Base-by-base conservation (phyloP, 2,888 invertebrate species). In the Zygothrica quintamaculata region DNA sequence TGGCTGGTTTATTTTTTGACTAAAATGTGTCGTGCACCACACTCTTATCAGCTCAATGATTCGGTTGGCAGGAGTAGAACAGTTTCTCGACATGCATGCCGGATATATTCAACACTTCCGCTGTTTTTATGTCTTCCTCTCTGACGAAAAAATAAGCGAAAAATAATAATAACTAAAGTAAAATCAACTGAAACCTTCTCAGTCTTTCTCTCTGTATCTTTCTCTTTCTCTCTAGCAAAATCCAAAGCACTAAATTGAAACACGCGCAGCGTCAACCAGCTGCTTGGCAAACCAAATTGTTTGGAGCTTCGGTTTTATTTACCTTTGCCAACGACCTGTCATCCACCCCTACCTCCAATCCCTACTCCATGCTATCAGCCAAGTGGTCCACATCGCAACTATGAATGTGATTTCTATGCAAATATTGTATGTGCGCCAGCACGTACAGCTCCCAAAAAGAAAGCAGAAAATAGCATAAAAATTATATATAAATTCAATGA, bases 111-210 rank as follows among this genome's bases (percentile, higher is more conserved):
- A 84, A 76, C 81, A 81, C 64, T 81, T 82, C 87, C 82, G 81
- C 73, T 60, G 44, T 68, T 84, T 77, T 84, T 81, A 82, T 82
- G 87, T 75, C 87, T 82, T 82, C 87, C 82, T 84, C 44, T 29
- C 18, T 15, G 29, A 6, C 18, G 40, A 22, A 4, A 42, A 40
- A 59, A 71, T 68, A 75, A 74, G 60, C 68, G 57, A 50, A 61
- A 79, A 80, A 81, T 78, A 81, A 82, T 82, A 78, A 68, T 66
- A 65, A 68, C 46, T 37, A 33, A 40, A 36, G 51, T 16, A 13
- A 9, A 13, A 16, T 26, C 13, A 15, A 37, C 36, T 43, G 46
- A 34, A 36, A 33, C 57, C 56, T 64, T 25, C 26, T 39, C 50
- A 4, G 26, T 26, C 26, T 26, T 26, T 8, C 26, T 4, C 8